A percentile compares a stretch with the other conserved stretches of the same genome.
Conservation (phyloP, 2,888 invertebrate genomes). For the Taenaris catops region DNA sequence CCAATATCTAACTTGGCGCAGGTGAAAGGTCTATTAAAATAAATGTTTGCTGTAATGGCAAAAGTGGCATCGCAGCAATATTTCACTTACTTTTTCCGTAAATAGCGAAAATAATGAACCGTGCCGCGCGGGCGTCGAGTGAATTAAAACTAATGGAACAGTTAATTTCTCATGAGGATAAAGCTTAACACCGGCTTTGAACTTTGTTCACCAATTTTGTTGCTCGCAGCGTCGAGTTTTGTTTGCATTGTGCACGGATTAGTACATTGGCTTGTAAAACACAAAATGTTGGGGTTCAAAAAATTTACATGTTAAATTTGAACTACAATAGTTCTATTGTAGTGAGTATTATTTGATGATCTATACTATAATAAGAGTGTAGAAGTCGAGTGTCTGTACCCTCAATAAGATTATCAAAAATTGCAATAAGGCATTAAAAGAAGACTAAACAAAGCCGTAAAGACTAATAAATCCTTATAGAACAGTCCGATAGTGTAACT, state of each 20-base stretch:
- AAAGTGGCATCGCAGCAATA: constrained; percentile 4
- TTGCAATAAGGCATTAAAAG: no score
- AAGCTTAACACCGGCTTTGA: constrained; percentile 41
- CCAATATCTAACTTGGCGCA: neutral
- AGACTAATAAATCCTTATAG: no score
- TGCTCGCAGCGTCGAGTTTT: constrained; percentile 29
- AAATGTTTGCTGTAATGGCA: constrained; percentile 6
- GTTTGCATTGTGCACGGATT: constrained; percentile 19
- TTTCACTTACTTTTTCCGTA: constrained; percentile 16
- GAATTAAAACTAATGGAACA: constrained; percentile 79
- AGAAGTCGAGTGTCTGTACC: no score
- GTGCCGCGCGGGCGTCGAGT: constrained; percentile 42
- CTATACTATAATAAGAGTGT: no score
- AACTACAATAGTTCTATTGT: no score
- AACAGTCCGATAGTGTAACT: no score
- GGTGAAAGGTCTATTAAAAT: constrained; percentile 7
- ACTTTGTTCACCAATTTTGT: constrained; percentile 47
- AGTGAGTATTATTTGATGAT: no score
- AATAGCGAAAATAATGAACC: constrained; percentile 59
- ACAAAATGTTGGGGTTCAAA: no score
- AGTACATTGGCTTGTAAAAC: constrained; percentile 1
- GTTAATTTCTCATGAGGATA: constrained; percentile 78
- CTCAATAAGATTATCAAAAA: no score
- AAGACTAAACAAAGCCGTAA: no score
- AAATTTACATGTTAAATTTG: no score